These are phyloP conservation scores for Julus scanicus DNA, from an alignment of 2,888 invertebrate genomes.

Conservation along the genomic window DNA sequence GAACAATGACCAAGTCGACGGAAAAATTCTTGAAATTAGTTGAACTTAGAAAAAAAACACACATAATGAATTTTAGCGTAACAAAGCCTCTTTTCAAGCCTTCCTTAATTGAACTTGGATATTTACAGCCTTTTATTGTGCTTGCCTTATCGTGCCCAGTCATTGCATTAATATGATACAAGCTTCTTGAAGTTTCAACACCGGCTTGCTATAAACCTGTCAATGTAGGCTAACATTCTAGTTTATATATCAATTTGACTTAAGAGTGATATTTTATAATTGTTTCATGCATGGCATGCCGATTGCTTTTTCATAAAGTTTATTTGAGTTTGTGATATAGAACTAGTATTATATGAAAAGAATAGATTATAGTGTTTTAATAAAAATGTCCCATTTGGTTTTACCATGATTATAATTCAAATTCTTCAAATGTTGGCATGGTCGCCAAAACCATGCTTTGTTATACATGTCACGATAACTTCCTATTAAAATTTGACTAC, in stretches of 20 bases:
- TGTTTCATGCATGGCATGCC: background rate
- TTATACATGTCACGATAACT: too few species aligned
- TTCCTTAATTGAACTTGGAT: background rate
- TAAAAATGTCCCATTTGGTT: too few species aligned
- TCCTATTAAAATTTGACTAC: too few species aligned
- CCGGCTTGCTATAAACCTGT: background rate
- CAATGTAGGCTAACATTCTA: background rate
- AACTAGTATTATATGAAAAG: too few species aligned
- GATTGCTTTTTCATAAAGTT: background rate
- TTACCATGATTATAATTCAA: too few species aligned
- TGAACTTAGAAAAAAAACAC: background rate
- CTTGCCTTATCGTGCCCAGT: background rate
- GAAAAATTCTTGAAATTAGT: constrained; percentile 37
- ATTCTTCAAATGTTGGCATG: too few species aligned
- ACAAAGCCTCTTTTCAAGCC: constrained; percentile 11
- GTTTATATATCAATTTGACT: background rate
- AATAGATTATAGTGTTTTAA: too few species aligned
- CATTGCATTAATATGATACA: background rate
- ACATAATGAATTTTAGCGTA: constrained; percentile 36
- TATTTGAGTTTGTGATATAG: background rate
- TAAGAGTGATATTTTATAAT: background rate
- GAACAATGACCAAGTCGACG: constrained; percentile 43
- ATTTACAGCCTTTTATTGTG: background rate
- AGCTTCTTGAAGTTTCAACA: background rate
- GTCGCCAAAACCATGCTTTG: too few species aligned